Evolutionary conservation across 2,888 invertebrate genomes (phyloP).

Genomic region (Icerya purchasi): DNA sequence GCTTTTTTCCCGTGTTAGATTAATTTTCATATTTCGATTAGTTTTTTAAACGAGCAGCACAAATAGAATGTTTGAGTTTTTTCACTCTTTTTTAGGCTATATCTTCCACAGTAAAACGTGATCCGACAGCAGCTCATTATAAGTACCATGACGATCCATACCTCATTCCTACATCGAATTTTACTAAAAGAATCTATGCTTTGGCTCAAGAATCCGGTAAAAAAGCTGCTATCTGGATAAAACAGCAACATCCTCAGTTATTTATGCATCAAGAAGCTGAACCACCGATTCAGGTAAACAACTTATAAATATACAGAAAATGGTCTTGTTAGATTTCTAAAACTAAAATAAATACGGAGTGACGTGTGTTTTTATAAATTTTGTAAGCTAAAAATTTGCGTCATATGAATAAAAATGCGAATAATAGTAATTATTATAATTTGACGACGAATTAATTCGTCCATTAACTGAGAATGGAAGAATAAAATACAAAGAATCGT

Average conservation of each 20-base stretch:
- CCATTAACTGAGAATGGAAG: too few species aligned
- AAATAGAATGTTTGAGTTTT: not conserved
- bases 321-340: not conserved
- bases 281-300: slow-evolving; percentile 34
- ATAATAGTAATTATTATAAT: too few species aligned
- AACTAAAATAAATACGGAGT: not conserved
- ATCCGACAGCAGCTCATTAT: slow-evolving; percentile 68
- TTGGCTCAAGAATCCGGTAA: slow-evolving; percentile 66
- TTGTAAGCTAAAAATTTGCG: too few species aligned
- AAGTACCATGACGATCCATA: slow-evolving; percentile 84
- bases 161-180: slow-evolving; percentile 52
- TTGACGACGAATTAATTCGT: too few species aligned
- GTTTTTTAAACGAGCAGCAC: not conserved
- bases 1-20: not conserved
- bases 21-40: slow-evolving; percentile 4
- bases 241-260: slow-evolving; percentile 44
- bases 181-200: slow-evolving; percentile 45
- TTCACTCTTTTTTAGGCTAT: slow-evolving; percentile 34
- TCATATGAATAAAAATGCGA: too few species aligned
- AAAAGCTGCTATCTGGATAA: slow-evolving; percentile 66
- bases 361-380: not conserved
- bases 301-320: not conserved
- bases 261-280: slow-evolving; percentile 42
- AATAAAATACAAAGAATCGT: too few species aligned
- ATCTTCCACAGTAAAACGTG: slow-evolving; percentile 52